A percentile compares a stretch with the other conserved stretches of the same genome.
These are phyloP conservation scores for Ophioderma brevispina DNA, from an alignment of 35 echinoderm and acorn worm species.

Conservation along the genomic window DNA sequence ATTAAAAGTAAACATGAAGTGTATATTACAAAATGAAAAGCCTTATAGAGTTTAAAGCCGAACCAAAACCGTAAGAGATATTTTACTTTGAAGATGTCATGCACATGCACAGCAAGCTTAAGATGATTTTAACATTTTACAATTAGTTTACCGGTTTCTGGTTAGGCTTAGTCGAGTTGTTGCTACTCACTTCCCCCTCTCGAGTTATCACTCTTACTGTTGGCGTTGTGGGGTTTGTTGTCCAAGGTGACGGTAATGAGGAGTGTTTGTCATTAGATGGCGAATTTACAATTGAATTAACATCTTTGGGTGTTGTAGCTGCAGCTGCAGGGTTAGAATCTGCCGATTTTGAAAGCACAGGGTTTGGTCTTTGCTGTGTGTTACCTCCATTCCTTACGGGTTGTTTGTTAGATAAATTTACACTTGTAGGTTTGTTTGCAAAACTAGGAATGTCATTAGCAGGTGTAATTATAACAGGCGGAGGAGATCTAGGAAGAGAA, in stretches of 20 bases:
- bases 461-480: neutral
- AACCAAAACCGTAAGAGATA: neutral
- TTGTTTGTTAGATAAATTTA: neutral
- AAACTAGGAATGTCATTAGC: neutral
- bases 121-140: too few species aligned
- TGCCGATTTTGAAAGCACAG: neutral
- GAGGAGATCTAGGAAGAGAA: neutral
- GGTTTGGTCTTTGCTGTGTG: neutral
- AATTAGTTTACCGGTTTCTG: neutral
- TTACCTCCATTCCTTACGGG: neutral
- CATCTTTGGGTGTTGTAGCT: too few species aligned
- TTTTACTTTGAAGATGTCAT: too few species aligned
- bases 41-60: too few species aligned
- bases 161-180: neutral
- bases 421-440: neutral
- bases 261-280: too few species aligned
- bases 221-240: neutral
- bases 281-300: too few species aligned
- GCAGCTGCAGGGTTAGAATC: neutral
- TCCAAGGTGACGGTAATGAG: neutral
- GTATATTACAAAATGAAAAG: too few species aligned
- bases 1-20: too few species aligned
- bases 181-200: neutral
- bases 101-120: too few species aligned
- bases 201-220: neutral